These are phyloP conservation scores for Meandrina meandrites DNA, from an alignment of 92 coral and sea anemone genomes.

Conservation along the genomic window DNA sequence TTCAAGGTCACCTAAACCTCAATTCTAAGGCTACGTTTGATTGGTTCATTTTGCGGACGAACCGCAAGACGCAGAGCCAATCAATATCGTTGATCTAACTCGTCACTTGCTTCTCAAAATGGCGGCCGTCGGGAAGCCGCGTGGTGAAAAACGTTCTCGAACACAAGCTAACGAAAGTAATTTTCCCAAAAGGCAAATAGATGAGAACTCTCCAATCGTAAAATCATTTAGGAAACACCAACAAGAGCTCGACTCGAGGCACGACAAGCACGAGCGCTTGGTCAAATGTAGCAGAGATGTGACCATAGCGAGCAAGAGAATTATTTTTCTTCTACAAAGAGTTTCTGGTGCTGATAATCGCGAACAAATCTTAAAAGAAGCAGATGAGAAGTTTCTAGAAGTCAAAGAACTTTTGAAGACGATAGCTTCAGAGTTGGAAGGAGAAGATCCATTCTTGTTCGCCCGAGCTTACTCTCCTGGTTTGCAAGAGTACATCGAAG, in stretches of 20 bases:
- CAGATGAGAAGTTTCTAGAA: slow-evolving; percentile 73
- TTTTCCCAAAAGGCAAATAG: slow-evolving; percentile 41
- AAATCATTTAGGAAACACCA: slow-evolving; percentile 70
- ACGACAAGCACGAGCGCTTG: slow-evolving; percentile 92
- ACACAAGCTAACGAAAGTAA: not conserved
- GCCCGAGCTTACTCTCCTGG: slow-evolving; percentile 90
- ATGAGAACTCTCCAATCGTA: slow-evolving; percentile 72
- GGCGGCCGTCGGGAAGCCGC: slow-evolving; percentile 29
- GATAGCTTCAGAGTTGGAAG: slow-evolving; percentile 78
- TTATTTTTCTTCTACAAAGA: slow-evolving; percentile 82
- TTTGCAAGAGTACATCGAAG: slow-evolving; percentile 90
- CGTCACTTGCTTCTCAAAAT: not conserved
- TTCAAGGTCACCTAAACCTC: not conserved
- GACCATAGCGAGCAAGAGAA: slow-evolving; percentile 89
- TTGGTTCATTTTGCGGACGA: not conserved
- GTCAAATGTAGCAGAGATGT: slow-evolving; percentile 95
- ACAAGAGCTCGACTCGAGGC: slow-evolving; percentile 75
- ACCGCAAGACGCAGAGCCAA: not conserved
- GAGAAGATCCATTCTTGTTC: slow-evolving; percentile 84
- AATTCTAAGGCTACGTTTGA: not conserved
- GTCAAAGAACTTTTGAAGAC: slow-evolving; percentile 72
- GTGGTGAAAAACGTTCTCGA: slow-evolving; percentile 17
- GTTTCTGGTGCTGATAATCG: slow-evolving; percentile 70
- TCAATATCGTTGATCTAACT: slow-evolving; percentile 4
- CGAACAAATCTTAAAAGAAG: slow-evolving; percentile 72